Evolutionary conservation across 1,140 invertebrate species (phyloP), one percentile per base, ranked within the genome.

Genomic region (Argopecten irradians): DNA sequence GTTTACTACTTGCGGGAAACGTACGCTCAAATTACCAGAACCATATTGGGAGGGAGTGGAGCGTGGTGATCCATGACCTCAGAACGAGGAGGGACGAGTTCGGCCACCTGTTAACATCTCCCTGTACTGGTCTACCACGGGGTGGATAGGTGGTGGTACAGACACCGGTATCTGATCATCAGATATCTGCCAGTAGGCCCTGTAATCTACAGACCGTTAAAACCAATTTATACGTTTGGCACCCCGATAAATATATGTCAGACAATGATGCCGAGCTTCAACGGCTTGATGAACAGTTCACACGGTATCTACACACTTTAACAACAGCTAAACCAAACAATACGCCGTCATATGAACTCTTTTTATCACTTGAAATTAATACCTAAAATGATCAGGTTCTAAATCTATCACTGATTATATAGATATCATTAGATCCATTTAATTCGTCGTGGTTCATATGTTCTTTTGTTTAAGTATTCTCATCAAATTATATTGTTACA

Each of bases 281-380:
- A 71, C 55, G 55, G 55, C 55, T 71, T 71, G 55, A 71, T 71
- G 55, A 71, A 28, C 55, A 71, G 22, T 71, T 71, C 55, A 71
- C 55, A 71, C 55, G 55, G 55, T 71, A 71, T 71, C 55, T 71
- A 71, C 55, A 71, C 55, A 71, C 55, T 71, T 71, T 71, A n/a
- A 71, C 55, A 71, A 71, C 55, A 71, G 22, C 55, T n/a, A n/a
- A 8, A 71, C 55, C 55, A 1, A 71, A 71, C 55, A 71, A 71
- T 71, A 71, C 8, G 28, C 55, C 55, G 55, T 71, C 55, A 71
- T 28, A 71, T 71, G 55, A 71, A 71, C 55, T 28, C 43, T 46
- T 71, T 71, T 71, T 71, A 71, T 71, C 55, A n/a, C n/a, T 71
- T 5, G 55, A 71, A 71, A 71, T 71, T n/a, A 71, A 71, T 71